Conservation (phyloP, 2,113 vertebrate species). For the Spea multiplicata region DNA sequence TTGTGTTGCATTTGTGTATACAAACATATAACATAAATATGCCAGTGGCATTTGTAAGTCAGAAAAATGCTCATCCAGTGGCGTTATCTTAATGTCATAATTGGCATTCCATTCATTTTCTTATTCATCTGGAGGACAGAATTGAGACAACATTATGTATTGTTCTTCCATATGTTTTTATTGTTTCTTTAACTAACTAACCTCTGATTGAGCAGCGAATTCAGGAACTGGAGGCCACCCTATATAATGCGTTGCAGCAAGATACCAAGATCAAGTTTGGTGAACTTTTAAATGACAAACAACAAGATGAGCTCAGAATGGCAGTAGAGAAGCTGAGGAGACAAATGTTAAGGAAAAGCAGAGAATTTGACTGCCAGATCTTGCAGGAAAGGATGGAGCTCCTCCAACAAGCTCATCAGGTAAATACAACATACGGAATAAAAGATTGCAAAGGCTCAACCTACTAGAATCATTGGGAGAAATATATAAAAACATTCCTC, state of each 20-base stretch:
- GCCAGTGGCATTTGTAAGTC: too few relatives aligned
- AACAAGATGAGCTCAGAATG: constrained; percentile 88
- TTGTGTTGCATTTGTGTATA: too few relatives aligned
- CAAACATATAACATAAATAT: too few relatives aligned
- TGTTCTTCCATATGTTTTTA: neutral
- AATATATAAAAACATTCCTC: too few relatives aligned
- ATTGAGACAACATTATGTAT: too few relatives aligned
- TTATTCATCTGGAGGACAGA: too few relatives aligned
- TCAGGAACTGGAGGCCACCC: constrained; percentile 95
- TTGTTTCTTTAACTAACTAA: neutral
- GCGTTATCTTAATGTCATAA: too few relatives aligned
- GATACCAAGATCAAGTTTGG: constrained; percentile 96
- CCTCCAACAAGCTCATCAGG: constrained; percentile 96
- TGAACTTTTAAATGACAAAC: constrained; percentile 87
- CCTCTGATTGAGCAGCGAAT: constrained; percentile 81
- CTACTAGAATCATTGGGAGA: too few relatives aligned
- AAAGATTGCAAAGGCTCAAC: too few relatives aligned
- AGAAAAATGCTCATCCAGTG: too few relatives aligned
- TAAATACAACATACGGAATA: constrained; percentile 50
- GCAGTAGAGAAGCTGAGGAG: constrained; percentile 92
- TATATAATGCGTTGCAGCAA: constrained; percentile 98
- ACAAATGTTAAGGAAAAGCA: constrained; percentile 96
- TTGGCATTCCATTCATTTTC: too few relatives aligned
- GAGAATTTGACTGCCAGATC: constrained; percentile 96
- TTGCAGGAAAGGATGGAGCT: constrained; percentile 97